These are phyloP conservation scores for Potamarius usumacintae DNA, from an alignment of 2,113 vertebrate species.

Conservation along the genomic window DNA sequence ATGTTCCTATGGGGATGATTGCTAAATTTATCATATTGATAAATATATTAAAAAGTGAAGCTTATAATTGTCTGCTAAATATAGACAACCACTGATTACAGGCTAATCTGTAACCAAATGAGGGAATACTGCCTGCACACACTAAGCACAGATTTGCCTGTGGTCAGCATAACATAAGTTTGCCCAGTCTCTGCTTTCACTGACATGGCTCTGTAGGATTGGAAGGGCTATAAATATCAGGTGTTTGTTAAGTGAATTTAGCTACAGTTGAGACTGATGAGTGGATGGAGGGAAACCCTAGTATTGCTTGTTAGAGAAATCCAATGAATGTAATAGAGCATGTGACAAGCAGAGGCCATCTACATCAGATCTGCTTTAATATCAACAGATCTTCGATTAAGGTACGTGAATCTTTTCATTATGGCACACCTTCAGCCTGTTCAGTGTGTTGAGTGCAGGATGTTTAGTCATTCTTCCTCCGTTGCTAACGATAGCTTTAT, in stretches of 20 bases:
- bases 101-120: neutral
- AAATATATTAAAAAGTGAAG: neutral
- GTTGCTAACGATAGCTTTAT: too few species aligned
- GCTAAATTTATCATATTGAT: neutral
- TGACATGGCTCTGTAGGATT: neutral
- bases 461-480: too few species aligned
- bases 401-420: too few species aligned
- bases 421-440: too few species aligned
- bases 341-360: neutral
- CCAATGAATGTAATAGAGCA: neutral
- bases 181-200: constrained; percentile 1
- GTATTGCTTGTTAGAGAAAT: neutral
- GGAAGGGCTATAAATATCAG: constrained; percentile 14
- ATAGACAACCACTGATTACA: neutral
- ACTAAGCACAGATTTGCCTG: neutral
- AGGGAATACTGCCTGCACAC: neutral
- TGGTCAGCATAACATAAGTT: constrained; percentile 19
- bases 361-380: too few species aligned
- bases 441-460: too few species aligned
- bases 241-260: constrained; percentile 1
- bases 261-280: neutral
- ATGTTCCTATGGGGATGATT: neutral
- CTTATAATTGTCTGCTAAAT: neutral
- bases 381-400: too few species aligned
- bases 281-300: neutral